phyloP scores from a whole-genome alignment of 2,113 vertebrate genomes.

The Panurus biarmicus region DNA sequence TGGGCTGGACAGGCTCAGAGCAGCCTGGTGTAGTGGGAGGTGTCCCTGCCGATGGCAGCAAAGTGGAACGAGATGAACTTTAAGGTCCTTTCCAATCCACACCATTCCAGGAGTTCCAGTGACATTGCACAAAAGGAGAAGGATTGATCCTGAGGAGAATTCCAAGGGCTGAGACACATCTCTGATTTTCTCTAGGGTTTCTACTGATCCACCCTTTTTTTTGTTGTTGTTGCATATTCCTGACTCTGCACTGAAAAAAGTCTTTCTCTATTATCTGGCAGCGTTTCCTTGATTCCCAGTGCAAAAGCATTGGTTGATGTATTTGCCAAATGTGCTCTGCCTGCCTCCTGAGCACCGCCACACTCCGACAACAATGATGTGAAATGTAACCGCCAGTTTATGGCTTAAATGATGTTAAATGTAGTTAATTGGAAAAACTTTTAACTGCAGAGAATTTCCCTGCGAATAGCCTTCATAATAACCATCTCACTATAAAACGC shows the following conservation, averaged over 20 bases:
- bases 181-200: background rate
- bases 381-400: conserved; percentile 41
- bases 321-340: background rate
- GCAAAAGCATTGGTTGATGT: background rate
- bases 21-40: background rate
- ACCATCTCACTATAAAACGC: conserved; percentile 55
- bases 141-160: background rate
- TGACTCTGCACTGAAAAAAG: background rate
- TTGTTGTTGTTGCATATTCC: background rate
- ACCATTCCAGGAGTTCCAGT: background rate
- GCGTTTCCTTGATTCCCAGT: background rate
- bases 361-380: conserved; percentile 7
- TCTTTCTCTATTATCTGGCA: background rate
- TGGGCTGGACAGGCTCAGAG: background rate
- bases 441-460: conserved; percentile 63
- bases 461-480: conserved; percentile 62
- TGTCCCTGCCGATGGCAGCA: background rate
- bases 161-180: background rate
- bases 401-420: conserved; percentile 47
- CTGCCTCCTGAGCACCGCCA: background rate
- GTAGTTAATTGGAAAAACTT: conserved; percentile 67
- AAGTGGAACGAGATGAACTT: background rate
- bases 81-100: background rate
- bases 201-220: background rate
- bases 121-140: background rate